phyloP scores from a whole-genome alignment of 2,888 invertebrate genomes.

The Cheilosia pagana region DNA sequence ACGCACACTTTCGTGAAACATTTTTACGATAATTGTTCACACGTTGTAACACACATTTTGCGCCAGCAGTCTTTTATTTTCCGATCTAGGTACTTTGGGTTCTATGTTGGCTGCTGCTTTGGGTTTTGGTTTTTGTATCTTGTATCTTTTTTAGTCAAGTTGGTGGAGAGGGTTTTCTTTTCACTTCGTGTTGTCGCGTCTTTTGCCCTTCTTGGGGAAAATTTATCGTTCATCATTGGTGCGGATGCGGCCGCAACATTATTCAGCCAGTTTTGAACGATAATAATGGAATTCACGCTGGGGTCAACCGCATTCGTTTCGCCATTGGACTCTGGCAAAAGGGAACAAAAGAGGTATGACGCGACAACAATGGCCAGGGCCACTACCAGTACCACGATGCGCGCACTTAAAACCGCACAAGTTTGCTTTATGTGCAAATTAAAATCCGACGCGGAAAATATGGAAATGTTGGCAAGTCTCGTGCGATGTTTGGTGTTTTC shows the following conservation, averaged over 20 bases:
- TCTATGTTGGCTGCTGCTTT: constrained; percentile 13
- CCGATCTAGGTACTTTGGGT: constrained; percentile 6
- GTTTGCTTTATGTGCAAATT: constrained; percentile 71
- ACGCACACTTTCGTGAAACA: constrained; percentile 73
- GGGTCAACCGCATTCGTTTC: constrained; percentile 66
- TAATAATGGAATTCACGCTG: constrained; percentile 71
- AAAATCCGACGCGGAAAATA: constrained; percentile 70
- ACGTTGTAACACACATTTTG: constrained; percentile 75
- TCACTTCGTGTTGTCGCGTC: constrained; percentile 6
- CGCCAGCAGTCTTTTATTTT: constrained; percentile 40
- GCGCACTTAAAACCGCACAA: constrained; percentile 66
- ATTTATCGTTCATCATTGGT: constrained; percentile 68
- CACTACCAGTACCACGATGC: constrained; percentile 41
- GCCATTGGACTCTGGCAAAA: constrained; percentile 8
- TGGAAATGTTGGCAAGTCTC: constrained; percentile 50
- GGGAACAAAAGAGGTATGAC: constrained; percentile 26
- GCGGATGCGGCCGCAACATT: constrained; percentile 60
- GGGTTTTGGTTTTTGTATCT: constrained; percentile 23
- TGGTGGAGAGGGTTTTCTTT: neutral
- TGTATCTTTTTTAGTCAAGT: constrained; percentile 2
- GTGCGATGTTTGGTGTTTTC: constrained; percentile 13
- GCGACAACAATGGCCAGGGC: constrained; percentile 29
- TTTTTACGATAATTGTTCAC: constrained; percentile 75
- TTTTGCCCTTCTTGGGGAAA: constrained; percentile 38
- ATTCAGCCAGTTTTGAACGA: constrained; percentile 58